phyloP scores from a whole-genome alignment of 2,888 invertebrate species.

The Metellina segmentata region DNA sequence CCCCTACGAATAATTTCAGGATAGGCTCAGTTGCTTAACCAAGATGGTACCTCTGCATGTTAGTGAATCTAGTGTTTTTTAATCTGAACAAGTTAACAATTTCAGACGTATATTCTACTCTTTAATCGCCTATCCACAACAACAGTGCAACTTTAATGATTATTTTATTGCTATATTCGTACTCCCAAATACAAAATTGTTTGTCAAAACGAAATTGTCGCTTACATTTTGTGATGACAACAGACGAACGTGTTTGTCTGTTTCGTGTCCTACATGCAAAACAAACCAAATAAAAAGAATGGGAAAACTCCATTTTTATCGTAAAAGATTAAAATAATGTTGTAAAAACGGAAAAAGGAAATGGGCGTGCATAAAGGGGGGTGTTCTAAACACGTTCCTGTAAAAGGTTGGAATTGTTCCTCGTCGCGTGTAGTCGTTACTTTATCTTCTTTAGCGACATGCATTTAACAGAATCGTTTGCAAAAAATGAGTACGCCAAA shows the following conservation, averaged over 20 bases:
- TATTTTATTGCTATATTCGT: not conserved
- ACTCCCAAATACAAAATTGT: not conserved
- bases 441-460: constrained; percentile 29
- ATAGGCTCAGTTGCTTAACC: too few species aligned
- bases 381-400: constrained; percentile 25
- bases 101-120: not conserved
- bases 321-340: constrained; percentile 14
- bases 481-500: constrained; percentile 37
- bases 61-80: too few species aligned
- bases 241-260: not conserved
- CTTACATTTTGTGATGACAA: constrained; percentile 34
- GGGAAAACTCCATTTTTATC: not conserved
- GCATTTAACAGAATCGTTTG: constrained; percentile 27
- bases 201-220: not conserved
- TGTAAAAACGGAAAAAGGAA: constrained; percentile 46
- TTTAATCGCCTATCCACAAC: not conserved
- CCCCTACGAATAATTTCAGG: too few species aligned
- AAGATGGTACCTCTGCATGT: too few species aligned
- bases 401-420: constrained; percentile 22
- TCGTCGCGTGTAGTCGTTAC: constrained; percentile 41
- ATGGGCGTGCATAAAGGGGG: not conserved
- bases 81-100: too few species aligned
- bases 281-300: not conserved
- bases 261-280: constrained; percentile 24
- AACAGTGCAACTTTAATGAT: not conserved